These are phyloP conservation scores for Theodoxus fluviatilis DNA, from an alignment of 2,888 invertebrate species.

Conservation along the genomic window DNA sequence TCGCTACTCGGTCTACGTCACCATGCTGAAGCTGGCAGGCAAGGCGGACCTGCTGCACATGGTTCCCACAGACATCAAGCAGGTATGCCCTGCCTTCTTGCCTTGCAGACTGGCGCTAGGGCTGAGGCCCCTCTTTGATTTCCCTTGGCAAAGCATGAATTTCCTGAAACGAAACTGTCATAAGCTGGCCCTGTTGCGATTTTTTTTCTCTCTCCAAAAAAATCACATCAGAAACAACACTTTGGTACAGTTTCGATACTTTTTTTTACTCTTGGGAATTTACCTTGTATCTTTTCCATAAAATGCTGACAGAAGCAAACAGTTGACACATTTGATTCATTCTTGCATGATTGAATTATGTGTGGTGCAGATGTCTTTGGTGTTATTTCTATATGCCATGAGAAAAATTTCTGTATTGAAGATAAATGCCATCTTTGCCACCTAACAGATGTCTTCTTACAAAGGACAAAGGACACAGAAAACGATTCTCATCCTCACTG, in stretches of 20 bases:
- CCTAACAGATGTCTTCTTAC: too few relatives aligned
- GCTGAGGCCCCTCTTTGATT: not conserved
- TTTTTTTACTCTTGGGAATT: too few relatives aligned
- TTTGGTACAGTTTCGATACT: too few relatives aligned
- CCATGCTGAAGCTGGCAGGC: conserved; percentile 86
- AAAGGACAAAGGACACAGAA: too few relatives aligned
- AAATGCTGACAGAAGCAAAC: not conserved
- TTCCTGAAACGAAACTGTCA: too few relatives aligned
- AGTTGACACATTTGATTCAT: not conserved
- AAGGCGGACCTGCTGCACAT: conserved; percentile 85
- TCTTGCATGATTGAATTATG: not conserved
- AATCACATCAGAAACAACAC: too few relatives aligned
- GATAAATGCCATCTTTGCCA: not conserved
- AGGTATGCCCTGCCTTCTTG: conserved; percentile 73
- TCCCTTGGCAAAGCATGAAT: not conserved
- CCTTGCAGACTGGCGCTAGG: too few relatives aligned
- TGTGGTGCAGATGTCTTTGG: not conserved
- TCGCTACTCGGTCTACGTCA: conserved; percentile 91
- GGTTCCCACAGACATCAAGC: conserved; percentile 84
- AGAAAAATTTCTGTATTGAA: not conserved
- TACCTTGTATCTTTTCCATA: too few relatives aligned
- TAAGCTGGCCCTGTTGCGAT: too few relatives aligned
- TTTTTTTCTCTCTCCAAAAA: too few relatives aligned
- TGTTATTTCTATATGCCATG: not conserved
- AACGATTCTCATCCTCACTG: not conserved